These are phyloP conservation scores for Saccopteryx bilineata DNA, from an alignment of 2,113 vertebrate genomes.

Conservation along the genomic window DNA sequence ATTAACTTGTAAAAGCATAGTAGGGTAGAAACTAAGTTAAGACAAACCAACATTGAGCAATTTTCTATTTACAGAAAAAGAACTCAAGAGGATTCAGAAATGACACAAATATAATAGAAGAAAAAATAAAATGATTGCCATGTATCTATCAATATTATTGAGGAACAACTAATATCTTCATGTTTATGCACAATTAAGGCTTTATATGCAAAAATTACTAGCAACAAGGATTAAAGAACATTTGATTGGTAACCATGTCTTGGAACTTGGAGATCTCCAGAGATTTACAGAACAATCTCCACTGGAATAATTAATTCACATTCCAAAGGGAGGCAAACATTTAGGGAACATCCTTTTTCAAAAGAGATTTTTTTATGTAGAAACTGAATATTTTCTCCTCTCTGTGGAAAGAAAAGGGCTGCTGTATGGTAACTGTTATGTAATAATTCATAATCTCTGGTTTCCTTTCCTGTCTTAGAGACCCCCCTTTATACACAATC, in stretches of 20 bases:
- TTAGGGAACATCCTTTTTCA: background rate
- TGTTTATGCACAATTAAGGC: background rate
- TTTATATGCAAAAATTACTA: slow-evolving; percentile 12
- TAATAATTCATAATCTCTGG: background rate
- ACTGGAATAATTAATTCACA: slow-evolving; percentile 5
- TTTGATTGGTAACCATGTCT: background rate
- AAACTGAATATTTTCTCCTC: background rate
- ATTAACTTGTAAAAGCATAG: background rate
- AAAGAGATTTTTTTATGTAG: slow-evolving; percentile 1
- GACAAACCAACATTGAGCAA: background rate
- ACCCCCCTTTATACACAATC: background rate
- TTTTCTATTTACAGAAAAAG: background rate
- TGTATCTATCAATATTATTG: slow-evolving; percentile 13
- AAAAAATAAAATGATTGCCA: background rate
- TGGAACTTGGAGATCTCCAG: background rate
- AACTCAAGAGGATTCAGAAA: background rate
- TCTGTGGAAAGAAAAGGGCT: background rate
- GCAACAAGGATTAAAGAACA: background rate
- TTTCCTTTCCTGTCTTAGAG: background rate
- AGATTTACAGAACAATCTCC: background rate
- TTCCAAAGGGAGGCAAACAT: background rate
- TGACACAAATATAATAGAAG: background rate
- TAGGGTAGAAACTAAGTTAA: background rate
- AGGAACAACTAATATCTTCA: background rate
- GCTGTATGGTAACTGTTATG: background rate